Conservation (phyloP, 1,140 invertebrate genomes). For the Lepidurus apus region DNA sequence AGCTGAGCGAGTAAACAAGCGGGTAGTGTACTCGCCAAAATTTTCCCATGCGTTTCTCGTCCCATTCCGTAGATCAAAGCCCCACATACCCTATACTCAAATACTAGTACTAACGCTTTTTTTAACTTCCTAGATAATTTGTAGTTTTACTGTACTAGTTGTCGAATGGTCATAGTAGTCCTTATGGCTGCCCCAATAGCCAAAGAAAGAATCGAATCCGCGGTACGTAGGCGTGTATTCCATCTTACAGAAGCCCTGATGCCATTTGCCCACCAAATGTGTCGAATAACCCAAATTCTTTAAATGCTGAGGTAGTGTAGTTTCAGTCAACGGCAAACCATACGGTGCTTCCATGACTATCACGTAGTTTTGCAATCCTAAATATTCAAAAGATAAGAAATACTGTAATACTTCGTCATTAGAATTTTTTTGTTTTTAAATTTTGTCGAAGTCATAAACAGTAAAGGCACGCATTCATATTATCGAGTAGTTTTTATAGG, state of each 20-base stretch:
- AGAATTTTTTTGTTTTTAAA: background rate
- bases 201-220: conserved; percentile 61
- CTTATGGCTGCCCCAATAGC: conserved; percentile 57
- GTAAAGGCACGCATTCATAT: background rate
- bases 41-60: conserved; percentile 63
- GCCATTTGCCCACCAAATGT: conserved; percentile 66
- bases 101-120: background rate
- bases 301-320: conserved; percentile 44
- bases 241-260: conserved; percentile 56
- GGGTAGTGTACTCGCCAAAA: conserved; percentile 77
- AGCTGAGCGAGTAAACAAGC: conserved; percentile 71
- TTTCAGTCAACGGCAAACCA: conserved; percentile 42
- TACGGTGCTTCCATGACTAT: conserved; percentile 39
- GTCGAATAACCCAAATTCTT: conserved; percentile 53
- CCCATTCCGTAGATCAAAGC: conserved; percentile 63
- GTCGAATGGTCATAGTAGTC: conserved; percentile 56
- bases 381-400: background rate
- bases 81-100: conserved; percentile 43
- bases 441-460: background rate
- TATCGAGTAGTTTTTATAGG: background rate
- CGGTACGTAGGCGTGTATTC: conserved; percentile 56
- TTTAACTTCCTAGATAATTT: background rate
- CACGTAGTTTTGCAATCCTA: conserved; percentile 41
- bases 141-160: background rate
- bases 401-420: background rate